Base-by-base conservation (phyloP, 2,888 invertebrate genomes). In the Onthophagus sagittarius region DNA sequence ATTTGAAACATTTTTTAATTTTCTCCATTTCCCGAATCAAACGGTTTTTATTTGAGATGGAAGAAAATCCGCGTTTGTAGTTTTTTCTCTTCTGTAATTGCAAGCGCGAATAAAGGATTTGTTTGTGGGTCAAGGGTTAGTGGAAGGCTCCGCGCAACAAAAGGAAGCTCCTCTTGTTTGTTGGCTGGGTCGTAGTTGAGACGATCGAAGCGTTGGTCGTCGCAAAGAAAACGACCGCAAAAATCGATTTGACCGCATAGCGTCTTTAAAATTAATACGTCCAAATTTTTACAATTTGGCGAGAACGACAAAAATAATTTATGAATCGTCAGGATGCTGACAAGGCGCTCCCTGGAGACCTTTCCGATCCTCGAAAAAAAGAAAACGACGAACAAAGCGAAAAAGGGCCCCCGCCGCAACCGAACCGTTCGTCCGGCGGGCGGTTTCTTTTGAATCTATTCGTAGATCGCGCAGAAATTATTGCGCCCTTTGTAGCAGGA, bases 401-500 rank as follows among this genome's bases (percentile, higher is more conserved):
- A 11, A 11, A 11, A 7, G 9, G 39, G 9, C 39, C 7, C 39
- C 39, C 39, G 39, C 39, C 39, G 39, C 7, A 53, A 11, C 23
- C 23, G 23, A 23, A 23, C 23, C 23, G 23, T 23, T 23, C 23
- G 23, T 23, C 23, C 39, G 39, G 11, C 39, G 9, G 39, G 39
- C 39, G 39, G 39, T 53, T 53, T 53, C 39, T 53, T 53, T 53
- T 53, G 39, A 53, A 53, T 53, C 23, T 31, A 67, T 67, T 67
- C 32, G 32, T 67, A 67, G 32, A 9, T 67, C 67, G 31, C 31
- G 67, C 15, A 23, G 31, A 67, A 67, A 67, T 67, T 67, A 67
- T 67, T 67, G 67, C 67, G 67, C 32, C 23, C 67, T 67, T 67
- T 67, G 67, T 67, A 23, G 31, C 23, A 31, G 31, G 67, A 67